Percentiles rank a stretch among this genome's conserved stretches.
phyloP scores from a whole-genome alignment of 2,888 invertebrate genomes.

The Thelaira solivaga region DNA sequence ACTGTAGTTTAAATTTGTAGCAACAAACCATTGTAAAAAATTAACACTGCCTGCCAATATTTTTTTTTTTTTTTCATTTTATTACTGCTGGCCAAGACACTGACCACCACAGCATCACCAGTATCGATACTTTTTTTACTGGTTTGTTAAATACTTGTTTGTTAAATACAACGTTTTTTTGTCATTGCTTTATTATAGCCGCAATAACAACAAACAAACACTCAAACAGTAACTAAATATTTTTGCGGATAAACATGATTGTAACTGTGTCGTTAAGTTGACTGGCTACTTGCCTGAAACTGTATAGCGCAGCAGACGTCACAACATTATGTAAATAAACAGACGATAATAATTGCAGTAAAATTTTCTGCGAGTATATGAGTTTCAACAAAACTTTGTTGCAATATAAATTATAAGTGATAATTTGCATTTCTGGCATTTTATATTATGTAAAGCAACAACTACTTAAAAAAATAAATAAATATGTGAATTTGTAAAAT shows the following conservation, averaged over 20 bases:
- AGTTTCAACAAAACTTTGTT: conserved; percentile 7
- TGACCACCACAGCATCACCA: conserved; percentile 50
- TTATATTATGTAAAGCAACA: conserved; percentile 22
- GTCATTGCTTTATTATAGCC: neutral
- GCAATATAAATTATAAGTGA: conserved; percentile 12
- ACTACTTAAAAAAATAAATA: neutral
- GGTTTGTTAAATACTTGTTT: conserved; percentile 10
- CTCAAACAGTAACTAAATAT: conserved; percentile 3
- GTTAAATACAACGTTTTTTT: neutral
- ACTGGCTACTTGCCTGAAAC: neutral
- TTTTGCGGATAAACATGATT: neutral
- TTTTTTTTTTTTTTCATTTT: conserved; percentile 5
- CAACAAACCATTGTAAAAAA: neutral
- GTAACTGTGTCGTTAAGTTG: neutral
- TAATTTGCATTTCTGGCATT: conserved; percentile 25
- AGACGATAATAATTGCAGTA: neutral
- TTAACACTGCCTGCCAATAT: neutral
- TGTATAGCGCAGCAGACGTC: conserved; percentile 5
- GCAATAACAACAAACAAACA: neutral
- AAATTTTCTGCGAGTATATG: neutral
- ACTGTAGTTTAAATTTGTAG: neutral
- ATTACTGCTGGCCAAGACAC: conserved; percentile 52
- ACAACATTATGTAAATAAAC: neutral
- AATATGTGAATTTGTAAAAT: neutral
- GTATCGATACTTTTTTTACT: neutral